Evolutionary conservation across 2,888 invertebrate species (phyloP).

Genomic region (Dermolepida albohirtum): DNA sequence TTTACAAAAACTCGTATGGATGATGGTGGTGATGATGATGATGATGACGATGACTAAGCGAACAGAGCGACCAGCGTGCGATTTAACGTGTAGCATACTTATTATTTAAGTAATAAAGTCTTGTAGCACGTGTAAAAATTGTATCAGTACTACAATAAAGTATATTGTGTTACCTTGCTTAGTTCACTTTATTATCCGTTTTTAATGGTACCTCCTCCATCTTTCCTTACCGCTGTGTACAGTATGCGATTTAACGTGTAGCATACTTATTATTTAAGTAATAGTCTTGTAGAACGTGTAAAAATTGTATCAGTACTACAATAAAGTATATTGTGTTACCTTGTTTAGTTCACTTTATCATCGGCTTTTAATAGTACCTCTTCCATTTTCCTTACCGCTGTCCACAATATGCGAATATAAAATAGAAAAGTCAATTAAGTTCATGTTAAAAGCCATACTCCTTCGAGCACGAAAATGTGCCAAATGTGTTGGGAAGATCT

Average conservation of each 20-base stretch:
- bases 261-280: conserved; percentile 22
- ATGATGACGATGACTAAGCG: background rate
- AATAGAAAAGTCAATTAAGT: too few species aligned
- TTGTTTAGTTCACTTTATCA: conserved; percentile 1
- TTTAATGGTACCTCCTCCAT: too few species aligned
- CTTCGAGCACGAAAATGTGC: too few species aligned
- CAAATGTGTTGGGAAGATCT: too few species aligned
- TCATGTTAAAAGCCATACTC: too few species aligned
- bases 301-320: conserved; percentile 33
- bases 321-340: conserved; percentile 32
- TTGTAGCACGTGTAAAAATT: conserved; percentile 25
- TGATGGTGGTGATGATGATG: background rate
- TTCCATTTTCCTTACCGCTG: too few species aligned
- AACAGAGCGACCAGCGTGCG: background rate
- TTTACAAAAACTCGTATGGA: conserved; percentile 23
- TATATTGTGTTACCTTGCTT: conserved; percentile 19
- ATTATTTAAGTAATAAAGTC: conserved; percentile 24
- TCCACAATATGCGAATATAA: too few species aligned
- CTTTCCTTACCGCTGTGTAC: too few species aligned
- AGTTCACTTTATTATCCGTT: conserved; percentile 8
- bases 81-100: conserved; percentile 19
- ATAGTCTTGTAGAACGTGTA: conserved; percentile 25
- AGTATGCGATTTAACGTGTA: conserved; percentile 4
- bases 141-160: conserved; percentile 36
- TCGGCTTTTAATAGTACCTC: too few species aligned